Conservation (phyloP, 1,140 invertebrate species). For the Euglossa dilemma region DNA sequence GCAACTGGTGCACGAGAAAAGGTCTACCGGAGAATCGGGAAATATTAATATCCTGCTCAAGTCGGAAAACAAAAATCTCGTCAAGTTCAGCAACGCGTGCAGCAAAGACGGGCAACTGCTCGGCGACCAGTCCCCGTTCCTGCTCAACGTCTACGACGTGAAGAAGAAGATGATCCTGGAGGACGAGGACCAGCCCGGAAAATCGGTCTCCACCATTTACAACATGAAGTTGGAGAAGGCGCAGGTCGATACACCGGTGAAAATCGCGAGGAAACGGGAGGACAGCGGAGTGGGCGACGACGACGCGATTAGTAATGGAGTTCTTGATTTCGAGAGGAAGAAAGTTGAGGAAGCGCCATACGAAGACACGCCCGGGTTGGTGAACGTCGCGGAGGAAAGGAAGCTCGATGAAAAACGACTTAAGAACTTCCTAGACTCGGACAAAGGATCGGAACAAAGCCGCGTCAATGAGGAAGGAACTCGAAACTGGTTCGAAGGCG, state of each 20-base stretch:
- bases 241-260: neutral
- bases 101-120: neutral
- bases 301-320: neutral
- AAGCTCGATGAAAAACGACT: conserved; percentile 16
- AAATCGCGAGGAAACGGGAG: neutral
- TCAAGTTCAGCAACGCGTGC: conserved; percentile 8
- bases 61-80: conserved; percentile 34
- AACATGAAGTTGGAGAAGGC: conserved; percentile 1
- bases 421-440: neutral
- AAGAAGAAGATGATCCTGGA: conserved; percentile 27
- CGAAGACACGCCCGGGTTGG: neutral
- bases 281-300: neutral
- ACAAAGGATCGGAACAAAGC: conserved; percentile 8
- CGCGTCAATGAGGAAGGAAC: neutral
- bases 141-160: conserved; percentile 17
- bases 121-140: neutral
- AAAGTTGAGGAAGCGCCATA: neutral
- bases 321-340: neutral
- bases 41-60: conserved; percentile 25
- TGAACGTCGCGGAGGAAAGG: neutral
- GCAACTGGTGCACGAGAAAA: neutral
- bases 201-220: conserved; percentile 6
- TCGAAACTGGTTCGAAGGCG: neutral
- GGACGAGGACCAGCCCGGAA: conserved; percentile 1
- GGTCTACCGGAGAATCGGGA: neutral